phyloP scores from a whole-genome alignment of 2,888 invertebrate species.

The Tachina grossa region DNA sequence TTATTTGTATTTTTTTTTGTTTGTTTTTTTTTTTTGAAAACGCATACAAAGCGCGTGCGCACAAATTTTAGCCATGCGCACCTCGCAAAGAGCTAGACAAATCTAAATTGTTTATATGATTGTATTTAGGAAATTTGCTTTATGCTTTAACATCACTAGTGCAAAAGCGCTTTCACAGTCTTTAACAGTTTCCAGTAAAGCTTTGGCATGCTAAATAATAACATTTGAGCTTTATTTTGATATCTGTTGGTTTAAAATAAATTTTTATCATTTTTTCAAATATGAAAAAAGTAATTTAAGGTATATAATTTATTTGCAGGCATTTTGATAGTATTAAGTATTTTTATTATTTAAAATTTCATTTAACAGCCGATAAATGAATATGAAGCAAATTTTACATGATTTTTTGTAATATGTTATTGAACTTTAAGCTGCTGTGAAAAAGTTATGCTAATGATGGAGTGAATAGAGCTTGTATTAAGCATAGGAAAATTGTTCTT shows the following conservation, averaged over 20 bases:
- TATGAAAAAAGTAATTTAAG: background rate
- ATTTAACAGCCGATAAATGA: background rate
- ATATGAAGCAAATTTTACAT: too few species aligned
- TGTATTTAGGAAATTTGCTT: slow-evolving; percentile 37
- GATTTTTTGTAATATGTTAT: too few species aligned
- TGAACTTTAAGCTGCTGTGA: too few species aligned
- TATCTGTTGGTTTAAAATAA: slow-evolving; percentile 4
- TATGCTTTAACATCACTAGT: slow-evolving; percentile 6
- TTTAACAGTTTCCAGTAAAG: slow-evolving; percentile 19
- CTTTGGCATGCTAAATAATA: slow-evolving; percentile 6
- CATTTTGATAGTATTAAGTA: background rate
- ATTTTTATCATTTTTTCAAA: slow-evolving; percentile 20
- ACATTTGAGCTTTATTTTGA: slow-evolving; percentile 38
- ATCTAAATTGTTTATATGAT: slow-evolving; percentile 55
- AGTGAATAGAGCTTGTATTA: too few species aligned
- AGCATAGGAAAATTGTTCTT: too few species aligned
- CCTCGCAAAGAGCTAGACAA: slow-evolving; percentile 72
- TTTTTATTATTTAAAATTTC: background rate
- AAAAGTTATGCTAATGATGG: too few species aligned
- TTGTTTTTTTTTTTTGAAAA: slow-evolving; percentile 46
- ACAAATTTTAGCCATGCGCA: slow-evolving; percentile 60
- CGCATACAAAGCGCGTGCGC: slow-evolving; percentile 69
- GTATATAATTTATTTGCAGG: background rate
- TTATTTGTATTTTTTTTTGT: slow-evolving; percentile 19
- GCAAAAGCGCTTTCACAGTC: slow-evolving; percentile 42